Conservation (phyloP, 2,113 vertebrate species). For the Telmatochromis sp. region DNA sequence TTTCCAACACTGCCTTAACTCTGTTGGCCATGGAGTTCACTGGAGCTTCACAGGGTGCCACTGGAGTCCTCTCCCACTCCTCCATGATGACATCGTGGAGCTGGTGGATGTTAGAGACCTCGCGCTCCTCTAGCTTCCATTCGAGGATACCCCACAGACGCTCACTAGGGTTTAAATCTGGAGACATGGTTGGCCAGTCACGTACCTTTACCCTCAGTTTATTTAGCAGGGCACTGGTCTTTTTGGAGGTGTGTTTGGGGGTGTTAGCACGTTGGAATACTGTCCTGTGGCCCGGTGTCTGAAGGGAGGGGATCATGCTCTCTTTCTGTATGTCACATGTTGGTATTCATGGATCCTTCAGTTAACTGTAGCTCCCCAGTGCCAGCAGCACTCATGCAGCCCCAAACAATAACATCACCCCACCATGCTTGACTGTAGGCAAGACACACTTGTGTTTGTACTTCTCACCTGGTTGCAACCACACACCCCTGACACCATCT, state of each 20-base stretch:
- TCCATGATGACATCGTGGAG: background rate
- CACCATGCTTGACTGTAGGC: background rate
- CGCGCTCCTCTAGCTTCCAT: background rate
- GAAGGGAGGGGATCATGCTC: background rate
- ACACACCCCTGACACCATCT: background rate
- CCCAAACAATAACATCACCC: background rate
- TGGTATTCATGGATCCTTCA: background rate
- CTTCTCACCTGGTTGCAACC: background rate
- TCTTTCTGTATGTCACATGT: background rate
- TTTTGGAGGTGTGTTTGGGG: background rate
- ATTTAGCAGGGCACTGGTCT: background rate
- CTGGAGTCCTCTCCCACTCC: background rate
- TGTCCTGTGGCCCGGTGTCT: background rate
- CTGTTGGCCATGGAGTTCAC: background rate
- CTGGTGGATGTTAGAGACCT: background rate
- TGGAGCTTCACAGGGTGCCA: background rate
- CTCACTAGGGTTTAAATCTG: background rate
- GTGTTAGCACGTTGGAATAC: background rate
- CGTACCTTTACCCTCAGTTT: background rate
- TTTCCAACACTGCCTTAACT: background rate
- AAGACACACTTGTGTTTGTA: background rate
- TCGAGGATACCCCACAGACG: rapidly evolving
- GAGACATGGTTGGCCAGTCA: background rate
- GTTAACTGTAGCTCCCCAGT: background rate
- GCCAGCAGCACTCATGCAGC: background rate